These are phyloP conservation scores for Ariolimax columbianus DNA, from an alignment of 2,888 invertebrate species.

Conservation along the genomic window DNA sequence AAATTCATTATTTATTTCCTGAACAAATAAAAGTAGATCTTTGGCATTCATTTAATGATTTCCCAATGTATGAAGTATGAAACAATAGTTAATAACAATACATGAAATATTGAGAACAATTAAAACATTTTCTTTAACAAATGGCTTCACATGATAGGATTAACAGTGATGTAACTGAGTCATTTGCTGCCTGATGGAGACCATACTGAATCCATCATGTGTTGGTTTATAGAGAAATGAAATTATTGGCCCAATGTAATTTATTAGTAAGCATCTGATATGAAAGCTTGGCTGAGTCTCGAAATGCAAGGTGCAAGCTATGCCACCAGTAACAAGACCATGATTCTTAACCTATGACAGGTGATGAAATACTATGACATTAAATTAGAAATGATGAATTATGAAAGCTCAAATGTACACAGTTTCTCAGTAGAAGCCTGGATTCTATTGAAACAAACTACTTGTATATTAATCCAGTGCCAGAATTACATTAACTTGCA, in stretches of 20 bases:
- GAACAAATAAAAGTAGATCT: not conserved
- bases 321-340: too few species aligned
- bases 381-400: too few species aligned
- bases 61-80: not conserved
- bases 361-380: too few species aligned
- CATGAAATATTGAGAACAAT: not conserved
- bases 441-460: too few species aligned
- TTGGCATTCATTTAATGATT: not conserved
- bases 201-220: conserved; percentile 3
- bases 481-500: too few species aligned
- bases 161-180: not conserved
- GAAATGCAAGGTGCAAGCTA: too few species aligned
- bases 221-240: not conserved
- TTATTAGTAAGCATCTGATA: not conserved
- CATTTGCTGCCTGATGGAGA: conserved; percentile 29
- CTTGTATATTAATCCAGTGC: too few species aligned
- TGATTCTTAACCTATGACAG: too few species aligned
- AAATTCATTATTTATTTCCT: not conserved
- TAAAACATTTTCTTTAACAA: not conserved
- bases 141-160: not conserved
- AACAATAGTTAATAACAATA: not conserved
- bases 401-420: too few species aligned
- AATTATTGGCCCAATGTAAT: not conserved
- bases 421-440: too few species aligned
- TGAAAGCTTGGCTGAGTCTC: too few species aligned